Base-by-base conservation (phyloP, 2,888 invertebrate species). In the Camptogramma bilineatum region DNA sequence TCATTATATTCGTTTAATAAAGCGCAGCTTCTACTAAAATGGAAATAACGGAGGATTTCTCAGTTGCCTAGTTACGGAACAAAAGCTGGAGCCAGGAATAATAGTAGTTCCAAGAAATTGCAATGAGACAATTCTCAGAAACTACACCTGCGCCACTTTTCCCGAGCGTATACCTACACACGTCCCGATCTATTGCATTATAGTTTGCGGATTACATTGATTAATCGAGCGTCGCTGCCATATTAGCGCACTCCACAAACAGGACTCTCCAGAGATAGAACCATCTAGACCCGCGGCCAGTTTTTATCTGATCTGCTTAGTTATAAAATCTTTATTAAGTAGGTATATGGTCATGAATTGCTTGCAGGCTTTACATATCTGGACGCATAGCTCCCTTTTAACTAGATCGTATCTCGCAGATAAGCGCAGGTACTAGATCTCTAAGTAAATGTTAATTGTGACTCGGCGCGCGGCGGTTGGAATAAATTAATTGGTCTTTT, bases 251-350 rank as follows among this genome's bases (percentile, higher is more conserved):
- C 44, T 53, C 54, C 46, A 48, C 28, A 59, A 52, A 61, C 57
- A 39, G 51, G 44, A 53, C 52, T 16, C 17, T n/a, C 48, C 48
- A 21, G 54, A 55, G 47, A 24, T 59, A 61, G 55, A 64, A 47
- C 62, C 17, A 62, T 59, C 44, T 34, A 48, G 51, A 21, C 50
- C 10, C 31, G 55, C 21, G 16, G 1, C 44, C 4, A 13, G 34
- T 70, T 69, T 69, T 70, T 61, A 66, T 61, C 9, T 5, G n/a
- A 66, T 64, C 68, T 56, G 58, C 62, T 69, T 70, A 66, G 69
- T 72, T 69, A 72, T 69, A 67, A 63, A 72, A 66, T 66, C 72
- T 70, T 65, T 52, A 61, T 47, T 19, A 39, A 52, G 52, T 19
- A 48, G 21, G 7, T 17, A 46, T 50, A 67, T 67, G 64, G 63